Evolutionary conservation across 2,797 vertebrate genomes (phyloP).

Genomic region (Melanotaenia maccullochi): DNA sequence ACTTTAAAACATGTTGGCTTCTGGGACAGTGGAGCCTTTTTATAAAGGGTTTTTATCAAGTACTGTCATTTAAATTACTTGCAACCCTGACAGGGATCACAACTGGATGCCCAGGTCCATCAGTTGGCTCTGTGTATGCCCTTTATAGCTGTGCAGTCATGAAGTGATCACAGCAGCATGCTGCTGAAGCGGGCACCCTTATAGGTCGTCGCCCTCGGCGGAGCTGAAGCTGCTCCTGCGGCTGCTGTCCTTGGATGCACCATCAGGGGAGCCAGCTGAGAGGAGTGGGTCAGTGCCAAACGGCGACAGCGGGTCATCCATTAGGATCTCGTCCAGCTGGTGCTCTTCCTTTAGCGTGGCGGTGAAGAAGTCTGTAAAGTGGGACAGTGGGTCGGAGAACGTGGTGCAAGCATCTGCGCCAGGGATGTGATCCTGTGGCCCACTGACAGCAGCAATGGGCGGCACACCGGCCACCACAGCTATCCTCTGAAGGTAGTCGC

Average conservation of each 20-base stretch:
- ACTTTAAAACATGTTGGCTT: conserved; percentile 14
- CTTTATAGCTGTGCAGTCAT: conserved; percentile 33
- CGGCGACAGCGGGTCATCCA: conserved; percentile 90
- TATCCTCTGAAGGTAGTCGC: conserved; percentile 88
- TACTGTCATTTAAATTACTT: conserved; percentile 48
- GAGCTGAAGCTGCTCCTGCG: conserved; percentile 95
- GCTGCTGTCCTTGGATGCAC: conserved; percentile 92
- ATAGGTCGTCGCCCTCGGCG: conserved; percentile 89
- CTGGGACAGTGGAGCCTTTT: neutral
- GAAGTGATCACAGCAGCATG: conserved; percentile 10
- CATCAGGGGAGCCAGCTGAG: conserved; percentile 88
- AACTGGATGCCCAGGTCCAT: neutral
- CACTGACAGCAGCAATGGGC: conserved; percentile 46
- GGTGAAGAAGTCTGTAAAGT: conserved; percentile 98
- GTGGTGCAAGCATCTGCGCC: conserved; percentile 83
- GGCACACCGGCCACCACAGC: conserved; percentile 70
- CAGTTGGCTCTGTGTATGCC: conserved; percentile 37
- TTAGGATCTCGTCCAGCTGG: conserved; percentile 88
- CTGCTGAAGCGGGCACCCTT: conserved; percentile 52
- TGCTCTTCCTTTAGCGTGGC: conserved; percentile 95
- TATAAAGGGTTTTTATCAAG: conserved; percentile 25
- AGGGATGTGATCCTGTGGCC: conserved; percentile 75
- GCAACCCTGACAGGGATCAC: conserved; percentile 23
- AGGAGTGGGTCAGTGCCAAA: conserved; percentile 92
- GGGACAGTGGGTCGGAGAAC: conserved; percentile 96